A percentile compares a stretch with the other conserved stretches of the same genome.
phyloP scores from a whole-genome alignment of 2,113 vertebrate genomes.

The Xenus cinereus region DNA sequence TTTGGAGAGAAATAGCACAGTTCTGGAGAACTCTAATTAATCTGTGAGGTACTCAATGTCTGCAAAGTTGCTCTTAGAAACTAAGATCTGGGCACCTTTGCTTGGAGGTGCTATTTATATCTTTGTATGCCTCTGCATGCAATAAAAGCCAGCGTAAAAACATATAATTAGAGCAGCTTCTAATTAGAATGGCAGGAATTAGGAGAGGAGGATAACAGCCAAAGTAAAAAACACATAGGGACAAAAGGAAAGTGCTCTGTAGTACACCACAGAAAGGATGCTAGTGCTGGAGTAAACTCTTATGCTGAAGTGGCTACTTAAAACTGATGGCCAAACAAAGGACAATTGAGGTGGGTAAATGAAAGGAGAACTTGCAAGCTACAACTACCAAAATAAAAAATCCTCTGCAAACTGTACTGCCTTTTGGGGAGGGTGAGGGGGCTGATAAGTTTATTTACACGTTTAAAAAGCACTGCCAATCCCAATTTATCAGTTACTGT shows the following conservation, averaged over 20 bases:
- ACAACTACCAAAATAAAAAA: conserved; percentile 31
- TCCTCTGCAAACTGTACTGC: conserved; percentile 61
- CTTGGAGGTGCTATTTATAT: conserved; percentile 50
- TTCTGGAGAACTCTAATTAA: conserved; percentile 39
- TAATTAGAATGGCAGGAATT: conserved; percentile 48
- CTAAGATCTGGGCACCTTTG: conserved; percentile 30
- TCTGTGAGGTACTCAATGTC: not conserved
- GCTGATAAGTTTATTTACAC: conserved; percentile 81
- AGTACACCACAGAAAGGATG: not conserved
- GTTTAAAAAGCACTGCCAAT: conserved; percentile 81
- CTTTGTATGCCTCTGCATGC: conserved; percentile 30
- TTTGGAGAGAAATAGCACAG: not conserved
- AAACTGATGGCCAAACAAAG: conserved; percentile 55
- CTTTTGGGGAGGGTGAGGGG: conserved; percentile 60
- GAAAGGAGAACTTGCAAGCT: conserved; percentile 52
- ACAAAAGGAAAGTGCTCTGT: conserved; percentile 11
- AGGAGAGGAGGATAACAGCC: conserved; percentile 16
- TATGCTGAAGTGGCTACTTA: conserved; percentile 37
- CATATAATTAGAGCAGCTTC: conserved; percentile 22
- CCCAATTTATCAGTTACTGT: conserved; percentile 85
- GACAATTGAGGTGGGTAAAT: conserved; percentile 31
- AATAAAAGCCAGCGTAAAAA: conserved; percentile 49
- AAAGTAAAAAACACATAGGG: not conserved
- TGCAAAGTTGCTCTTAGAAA: conserved; percentile 26
- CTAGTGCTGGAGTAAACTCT: conserved; percentile 15